Base-by-base conservation (phyloP, 2,888 invertebrate genomes). In the Cremastinae sp. region DNA sequence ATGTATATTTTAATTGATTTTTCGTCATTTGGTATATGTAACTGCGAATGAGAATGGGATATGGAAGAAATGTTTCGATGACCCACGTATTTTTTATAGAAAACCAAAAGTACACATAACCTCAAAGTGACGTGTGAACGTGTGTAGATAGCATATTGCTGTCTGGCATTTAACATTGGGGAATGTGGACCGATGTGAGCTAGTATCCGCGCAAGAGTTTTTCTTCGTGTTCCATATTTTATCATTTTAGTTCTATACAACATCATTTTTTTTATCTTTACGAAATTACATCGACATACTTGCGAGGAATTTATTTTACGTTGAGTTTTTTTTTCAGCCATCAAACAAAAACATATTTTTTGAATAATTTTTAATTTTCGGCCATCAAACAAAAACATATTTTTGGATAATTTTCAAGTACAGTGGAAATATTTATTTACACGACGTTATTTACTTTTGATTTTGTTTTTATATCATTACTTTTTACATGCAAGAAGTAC, bases 131-230 rank as follows among this genome's bases (percentile, higher is more conserved):
- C 73, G 73, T 54, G 51, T 59, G 41, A 64, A 74, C n/a, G n/a
- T n/a, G n/a, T n/a, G 45, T 65, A n/a, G 73, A 74, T 74, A 73
- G 77, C 77, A 73, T 74, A 77, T 70, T 47, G 68, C 49, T 65
- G 70, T 70, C 12, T 16, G 14, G 34, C 56, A 70, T 61, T 62
- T 45, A 74, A 70, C 73, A 66, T 70, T 70, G 70, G 65, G 73
- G 73, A 73, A 76, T 75, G 75, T 68, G 51, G 36, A 61, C 62
- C 64, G 62, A 75, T 70, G 76, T 73, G 64, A 38, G 59, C 68
- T 66, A 65, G 59, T 68, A 73, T 22, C 43, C 74, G 56, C 61
- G 12, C 62, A 22, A 53, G 16, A 54, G 34, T 61, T 70, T 54
- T 54, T 66, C 59, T 72, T 10, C 75, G 64, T 64, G 64, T 65